Evolutionary conservation across 2,113 vertebrate genomes (phyloP).

Genomic region (Ramphastos sulfuratus): DNA sequence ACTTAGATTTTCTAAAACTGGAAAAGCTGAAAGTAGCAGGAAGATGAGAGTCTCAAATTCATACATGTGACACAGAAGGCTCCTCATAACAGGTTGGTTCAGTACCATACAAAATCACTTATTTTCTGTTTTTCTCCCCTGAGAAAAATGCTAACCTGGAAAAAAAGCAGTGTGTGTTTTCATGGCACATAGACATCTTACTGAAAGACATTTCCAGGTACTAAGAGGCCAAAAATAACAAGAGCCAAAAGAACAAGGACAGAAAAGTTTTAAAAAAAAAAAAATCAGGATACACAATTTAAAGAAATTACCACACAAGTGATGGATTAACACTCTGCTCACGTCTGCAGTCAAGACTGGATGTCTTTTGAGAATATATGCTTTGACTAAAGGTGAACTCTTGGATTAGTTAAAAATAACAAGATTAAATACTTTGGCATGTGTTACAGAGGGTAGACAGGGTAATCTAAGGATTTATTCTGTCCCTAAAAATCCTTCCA

Average conservation of each 20-base stretch:
- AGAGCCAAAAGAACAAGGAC: background rate
- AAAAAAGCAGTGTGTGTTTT: background rate
- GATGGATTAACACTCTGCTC: background rate
- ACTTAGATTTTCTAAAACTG: background rate
- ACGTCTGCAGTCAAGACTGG: background rate
- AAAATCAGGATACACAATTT: background rate
- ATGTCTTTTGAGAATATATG: background rate
- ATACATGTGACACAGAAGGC: background rate
- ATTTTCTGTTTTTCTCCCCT: background rate
- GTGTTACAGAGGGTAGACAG: background rate
- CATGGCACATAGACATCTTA: background rate
- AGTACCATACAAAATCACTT: background rate
- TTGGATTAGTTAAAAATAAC: background rate
- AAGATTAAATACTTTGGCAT: background rate
- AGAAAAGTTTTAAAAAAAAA: background rate
- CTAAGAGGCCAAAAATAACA: background rate
- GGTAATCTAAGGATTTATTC: background rate
- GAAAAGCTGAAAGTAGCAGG: background rate
- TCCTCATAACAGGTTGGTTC: background rate
- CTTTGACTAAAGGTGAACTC: background rate
- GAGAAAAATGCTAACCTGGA: background rate
- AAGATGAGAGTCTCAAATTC: background rate
- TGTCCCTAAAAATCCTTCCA: background rate
- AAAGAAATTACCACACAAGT: background rate
- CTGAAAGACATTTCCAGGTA: background rate